Evolutionary conservation across 2,113 vertebrate genomes (phyloP).

Genomic region (Glaucomys volans): DNA sequence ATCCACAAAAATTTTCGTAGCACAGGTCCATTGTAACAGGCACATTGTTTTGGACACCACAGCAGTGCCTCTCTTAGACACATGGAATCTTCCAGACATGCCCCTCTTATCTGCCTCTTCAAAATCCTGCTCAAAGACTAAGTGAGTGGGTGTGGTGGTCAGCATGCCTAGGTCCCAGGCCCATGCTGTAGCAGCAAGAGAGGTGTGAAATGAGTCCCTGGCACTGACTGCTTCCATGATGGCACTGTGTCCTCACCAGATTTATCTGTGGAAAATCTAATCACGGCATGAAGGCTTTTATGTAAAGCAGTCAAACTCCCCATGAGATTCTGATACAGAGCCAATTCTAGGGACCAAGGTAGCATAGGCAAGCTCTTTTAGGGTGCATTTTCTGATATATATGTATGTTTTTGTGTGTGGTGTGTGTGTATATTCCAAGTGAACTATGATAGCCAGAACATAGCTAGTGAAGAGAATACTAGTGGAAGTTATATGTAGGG

Average conservation of each 20-base stretch:
- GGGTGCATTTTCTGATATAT: neutral
- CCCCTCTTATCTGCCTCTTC: neutral
- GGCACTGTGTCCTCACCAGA: neutral
- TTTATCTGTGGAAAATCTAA: neutral
- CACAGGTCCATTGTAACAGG: neutral
- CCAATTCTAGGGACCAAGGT: neutral
- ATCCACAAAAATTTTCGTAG: neutral
- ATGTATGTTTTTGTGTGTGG: neutral
- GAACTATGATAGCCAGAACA: neutral
- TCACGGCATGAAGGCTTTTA: neutral
- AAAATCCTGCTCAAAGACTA: neutral
- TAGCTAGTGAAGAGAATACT: neutral
- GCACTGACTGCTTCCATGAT: neutral
- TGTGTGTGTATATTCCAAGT: neutral
- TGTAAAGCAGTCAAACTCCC: neutral
- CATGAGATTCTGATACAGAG: neutral
- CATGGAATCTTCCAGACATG: rapidly evolving
- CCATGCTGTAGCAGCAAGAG: neutral
- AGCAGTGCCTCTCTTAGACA: neutral
- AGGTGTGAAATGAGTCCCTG: neutral
- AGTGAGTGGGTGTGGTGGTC: too few relatives aligned
- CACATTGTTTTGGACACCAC: neutral
- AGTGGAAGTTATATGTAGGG: neutral
- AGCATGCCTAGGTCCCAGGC: neutral
- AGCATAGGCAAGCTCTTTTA: neutral